A percentile compares a stretch with the other conserved stretches of the same genome.
Evolutionary conservation across 1,140 invertebrate genomes (phyloP).

Genomic region (Cydia splendana): DNA sequence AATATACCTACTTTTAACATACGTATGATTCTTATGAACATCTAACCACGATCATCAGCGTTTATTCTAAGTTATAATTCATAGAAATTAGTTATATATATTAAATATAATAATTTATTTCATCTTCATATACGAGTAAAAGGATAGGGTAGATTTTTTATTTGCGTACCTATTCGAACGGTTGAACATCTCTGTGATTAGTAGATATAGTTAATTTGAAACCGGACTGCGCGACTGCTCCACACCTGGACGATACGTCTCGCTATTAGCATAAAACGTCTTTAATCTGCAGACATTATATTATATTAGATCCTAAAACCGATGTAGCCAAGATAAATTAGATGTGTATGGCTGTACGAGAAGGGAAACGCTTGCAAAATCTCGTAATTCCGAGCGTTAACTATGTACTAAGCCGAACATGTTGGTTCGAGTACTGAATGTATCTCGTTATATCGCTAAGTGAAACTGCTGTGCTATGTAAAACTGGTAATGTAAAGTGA

Average conservation of each 20-base stretch:
- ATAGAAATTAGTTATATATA: too few relatives aligned
- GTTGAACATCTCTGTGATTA: not conserved
- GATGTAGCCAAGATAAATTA: conserved; percentile 66
- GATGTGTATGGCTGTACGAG: conserved; percentile 45
- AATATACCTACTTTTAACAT: too few relatives aligned
- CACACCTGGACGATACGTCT: not conserved
- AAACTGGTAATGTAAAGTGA: not conserved
- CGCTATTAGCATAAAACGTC: conserved; percentile 22
- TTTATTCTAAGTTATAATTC: too few relatives aligned
- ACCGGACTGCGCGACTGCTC: not conserved
- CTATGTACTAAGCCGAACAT: conserved; percentile 9
- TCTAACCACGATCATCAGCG: too few relatives aligned
- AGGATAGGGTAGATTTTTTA: too few relatives aligned
- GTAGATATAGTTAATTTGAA: not conserved
- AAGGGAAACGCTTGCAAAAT: conserved; percentile 64
- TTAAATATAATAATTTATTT: too few relatives aligned
- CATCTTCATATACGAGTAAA: too few relatives aligned
- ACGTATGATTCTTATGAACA: too few relatives aligned
- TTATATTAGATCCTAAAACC: conserved; percentile 43
- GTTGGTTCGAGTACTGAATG: not conserved
- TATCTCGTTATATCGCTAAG: conserved; percentile 8
- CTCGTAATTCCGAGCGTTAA: conserved; percentile 45
- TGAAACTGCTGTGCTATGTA: not conserved
- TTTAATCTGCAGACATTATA: conserved; percentile 14
- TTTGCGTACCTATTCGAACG: too few relatives aligned